Conservation (phyloP, 1,140 invertebrate genomes). For the Bombus pascuorum region DNA sequence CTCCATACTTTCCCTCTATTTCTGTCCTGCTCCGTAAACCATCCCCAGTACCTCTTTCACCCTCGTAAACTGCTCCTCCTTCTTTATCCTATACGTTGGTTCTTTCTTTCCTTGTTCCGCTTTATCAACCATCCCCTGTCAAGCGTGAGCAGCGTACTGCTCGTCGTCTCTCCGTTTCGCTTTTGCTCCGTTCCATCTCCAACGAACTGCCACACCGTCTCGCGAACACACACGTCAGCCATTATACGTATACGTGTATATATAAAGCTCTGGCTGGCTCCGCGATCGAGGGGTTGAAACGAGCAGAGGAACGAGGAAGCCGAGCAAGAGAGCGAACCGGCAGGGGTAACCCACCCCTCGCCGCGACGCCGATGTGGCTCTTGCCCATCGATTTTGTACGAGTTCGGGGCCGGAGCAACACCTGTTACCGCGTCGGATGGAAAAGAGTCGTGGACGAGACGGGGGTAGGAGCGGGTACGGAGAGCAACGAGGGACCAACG, state of each 20-base stretch:
- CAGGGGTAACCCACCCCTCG: conserved; percentile 54
- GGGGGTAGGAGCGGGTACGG: background rate
- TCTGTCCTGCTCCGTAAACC: background rate
- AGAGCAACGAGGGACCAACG: background rate
- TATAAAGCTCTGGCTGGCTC: background rate
- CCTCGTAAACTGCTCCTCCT: background rate
- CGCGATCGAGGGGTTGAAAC: conserved; percentile 33
- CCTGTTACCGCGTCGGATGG: conserved; percentile 75
- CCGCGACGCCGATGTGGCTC: conserved; percentile 64
- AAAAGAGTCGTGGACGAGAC: conserved; percentile 15
- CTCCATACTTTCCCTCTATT: background rate
- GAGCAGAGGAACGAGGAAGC: conserved; percentile 29
- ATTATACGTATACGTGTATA: background rate
- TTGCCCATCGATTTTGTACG: conserved; percentile 76
- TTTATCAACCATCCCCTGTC: background rate
- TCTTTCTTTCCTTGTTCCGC: background rate
- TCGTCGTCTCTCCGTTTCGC: conserved; percentile 37
- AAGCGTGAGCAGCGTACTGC: background rate
- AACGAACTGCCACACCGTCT: background rate
- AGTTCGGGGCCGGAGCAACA: conserved; percentile 76
- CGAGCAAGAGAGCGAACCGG: conserved; percentile 34
- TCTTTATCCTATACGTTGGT: too few species aligned
- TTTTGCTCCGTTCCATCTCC: conserved; percentile 40
- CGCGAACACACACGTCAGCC: too few species aligned
- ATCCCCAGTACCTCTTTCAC: background rate